phyloP scores from a whole-genome alignment of 2,113 vertebrate species.

The Fulmarus glacialis region DNA sequence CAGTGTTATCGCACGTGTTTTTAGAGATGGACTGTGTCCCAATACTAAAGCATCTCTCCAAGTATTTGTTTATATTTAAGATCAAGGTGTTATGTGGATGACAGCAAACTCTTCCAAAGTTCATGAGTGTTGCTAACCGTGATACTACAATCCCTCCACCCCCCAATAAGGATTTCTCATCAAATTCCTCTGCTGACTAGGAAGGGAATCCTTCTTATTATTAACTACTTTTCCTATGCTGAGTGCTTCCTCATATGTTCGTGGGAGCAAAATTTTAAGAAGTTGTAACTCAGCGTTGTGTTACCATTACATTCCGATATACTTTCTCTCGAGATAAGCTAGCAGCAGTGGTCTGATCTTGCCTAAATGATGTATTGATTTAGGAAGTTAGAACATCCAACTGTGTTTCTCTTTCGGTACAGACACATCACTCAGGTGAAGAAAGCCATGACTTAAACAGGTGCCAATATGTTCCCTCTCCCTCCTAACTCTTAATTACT shows the following conservation, averaged over 20 bases:
- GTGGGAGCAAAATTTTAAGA: neutral
- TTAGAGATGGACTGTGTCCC: neutral
- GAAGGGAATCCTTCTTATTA: neutral
- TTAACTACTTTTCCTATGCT: neutral
- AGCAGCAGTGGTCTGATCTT: neutral
- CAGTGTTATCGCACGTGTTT: rapidly evolving
- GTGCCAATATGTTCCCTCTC: neutral
- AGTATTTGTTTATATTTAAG: neutral
- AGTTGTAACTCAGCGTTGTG: rapidly evolving
- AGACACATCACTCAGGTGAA: neutral
- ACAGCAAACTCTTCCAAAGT: neutral
- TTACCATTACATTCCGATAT: rapidly evolving
- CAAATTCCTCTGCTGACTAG: neutral
- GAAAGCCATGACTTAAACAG: neutral
- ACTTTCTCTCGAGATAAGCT: neutral
- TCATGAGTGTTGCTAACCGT: neutral
- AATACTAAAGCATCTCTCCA: neutral
- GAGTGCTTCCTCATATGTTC: rapidly evolving
- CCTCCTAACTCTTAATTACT: neutral
- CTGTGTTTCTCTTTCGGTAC: neutral
- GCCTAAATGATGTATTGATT: neutral
- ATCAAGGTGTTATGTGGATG: neutral
- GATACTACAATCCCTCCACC: too few relatives aligned
- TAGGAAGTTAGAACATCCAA: neutral
- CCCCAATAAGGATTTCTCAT: neutral